phyloP scores from a whole-genome alignment of 2,888 invertebrate species.

The Scaptomyza caliginosa region DNA sequence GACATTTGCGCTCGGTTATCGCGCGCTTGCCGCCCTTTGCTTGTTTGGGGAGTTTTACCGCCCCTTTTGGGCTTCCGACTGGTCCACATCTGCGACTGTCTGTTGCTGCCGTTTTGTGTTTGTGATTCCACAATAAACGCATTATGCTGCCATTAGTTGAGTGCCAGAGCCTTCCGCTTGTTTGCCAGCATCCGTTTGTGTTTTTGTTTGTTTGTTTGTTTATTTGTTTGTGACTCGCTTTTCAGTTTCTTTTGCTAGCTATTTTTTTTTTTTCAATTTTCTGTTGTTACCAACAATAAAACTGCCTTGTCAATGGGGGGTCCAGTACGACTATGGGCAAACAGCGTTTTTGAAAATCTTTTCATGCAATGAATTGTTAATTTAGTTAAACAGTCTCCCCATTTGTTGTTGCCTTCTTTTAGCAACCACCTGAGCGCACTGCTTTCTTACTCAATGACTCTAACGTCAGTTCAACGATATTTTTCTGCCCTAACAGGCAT shows the following conservation, averaged over 20 bases:
- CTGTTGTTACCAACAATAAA: constrained; percentile 60
- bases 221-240: constrained; percentile 35
- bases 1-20: constrained; percentile 74
- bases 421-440: constrained; percentile 5
- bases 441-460: constrained; percentile 16
- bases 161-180: constrained; percentile 78
- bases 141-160: constrained; percentile 79
- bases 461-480: constrained; percentile 49
- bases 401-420: constrained; percentile 6
- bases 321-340: constrained; percentile 13
- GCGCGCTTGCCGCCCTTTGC: constrained; percentile 35
- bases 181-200: constrained; percentile 74
- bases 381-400: constrained; percentile 66
- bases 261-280: constrained; percentile 22
- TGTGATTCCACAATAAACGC: constrained; percentile 77
- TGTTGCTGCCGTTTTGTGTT: constrained; percentile 32
- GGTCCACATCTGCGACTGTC: constrained; percentile 40
- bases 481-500: constrained; percentile 44
- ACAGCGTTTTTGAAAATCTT: constrained; percentile 53
- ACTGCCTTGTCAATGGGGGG: constrained; percentile 45
- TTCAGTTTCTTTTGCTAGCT: constrained; percentile 33
- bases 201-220: constrained; percentile 52
- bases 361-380: constrained; percentile 74
- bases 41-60: constrained; percentile 29
- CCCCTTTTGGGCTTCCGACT: constrained; percentile 1